A percentile compares a stretch with the other conserved stretches of the same genome.
These are phyloP conservation scores for Sclerurus mexicanus DNA, from an alignment of 2,113 vertebrate species.

Conservation along the genomic window DNA sequence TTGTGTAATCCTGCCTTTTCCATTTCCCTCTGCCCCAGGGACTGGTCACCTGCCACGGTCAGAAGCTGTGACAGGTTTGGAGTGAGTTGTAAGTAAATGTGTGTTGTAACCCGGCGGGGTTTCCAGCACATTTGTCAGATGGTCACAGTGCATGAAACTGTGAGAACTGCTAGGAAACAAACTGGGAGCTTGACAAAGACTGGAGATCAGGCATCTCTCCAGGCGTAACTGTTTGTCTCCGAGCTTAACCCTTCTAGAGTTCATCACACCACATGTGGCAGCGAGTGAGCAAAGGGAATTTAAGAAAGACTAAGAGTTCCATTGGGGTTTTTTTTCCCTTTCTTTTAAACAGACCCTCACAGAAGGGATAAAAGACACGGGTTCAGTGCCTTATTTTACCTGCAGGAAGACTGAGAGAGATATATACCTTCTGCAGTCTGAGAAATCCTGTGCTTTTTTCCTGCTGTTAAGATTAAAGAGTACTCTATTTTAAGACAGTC, in stretches of 20 bases:
- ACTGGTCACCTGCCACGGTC: neutral
- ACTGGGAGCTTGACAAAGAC: neutral
- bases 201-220: neutral
- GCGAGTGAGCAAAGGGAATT: neutral
- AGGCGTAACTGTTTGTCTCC: neutral
- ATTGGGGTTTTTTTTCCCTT: neutral
- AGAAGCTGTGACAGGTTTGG: neutral
- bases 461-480: slow-evolving; percentile 18
- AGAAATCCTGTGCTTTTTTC: neutral
- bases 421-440: neutral
- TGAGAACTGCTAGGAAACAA: neutral
- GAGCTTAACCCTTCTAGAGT: neutral
- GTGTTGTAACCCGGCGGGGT: neutral
- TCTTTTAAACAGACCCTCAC: neutral
- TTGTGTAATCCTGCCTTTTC: neutral
- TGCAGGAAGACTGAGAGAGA: neutral
- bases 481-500: slow-evolving; percentile 15
- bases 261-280: neutral
- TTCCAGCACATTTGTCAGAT: neutral
- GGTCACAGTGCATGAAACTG: neutral
- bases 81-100: rapidly evolving
- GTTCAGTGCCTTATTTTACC: neutral
- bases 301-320: neutral
- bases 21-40: neutral
- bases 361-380: neutral